Evolutionary conservation across 2,113 vertebrate species (phyloP).

Genomic region (Herpetotheres cachinnans): DNA sequence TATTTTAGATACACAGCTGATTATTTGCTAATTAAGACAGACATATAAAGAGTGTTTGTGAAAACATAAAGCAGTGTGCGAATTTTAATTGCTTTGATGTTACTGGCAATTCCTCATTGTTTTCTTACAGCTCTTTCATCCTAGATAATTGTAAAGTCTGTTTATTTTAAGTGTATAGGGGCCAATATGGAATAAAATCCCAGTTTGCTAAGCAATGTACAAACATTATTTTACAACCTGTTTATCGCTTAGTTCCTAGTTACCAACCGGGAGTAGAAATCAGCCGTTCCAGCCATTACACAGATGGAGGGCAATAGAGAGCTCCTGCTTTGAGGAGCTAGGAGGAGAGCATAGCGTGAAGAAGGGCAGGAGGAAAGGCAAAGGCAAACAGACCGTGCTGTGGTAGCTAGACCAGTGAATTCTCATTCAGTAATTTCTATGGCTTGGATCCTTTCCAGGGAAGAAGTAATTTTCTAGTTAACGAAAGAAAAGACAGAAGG

Average conservation of each 20-base stretch:
- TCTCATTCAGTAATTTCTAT: not conserved
- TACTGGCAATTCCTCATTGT: not conserved
- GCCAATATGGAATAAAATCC: conserved; percentile 5
- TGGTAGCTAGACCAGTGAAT: not conserved
- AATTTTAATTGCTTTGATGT: conserved; percentile 28
- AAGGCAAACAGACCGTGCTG: not conserved
- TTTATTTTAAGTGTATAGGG: conserved; percentile 2
- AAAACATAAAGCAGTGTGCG: not conserved
- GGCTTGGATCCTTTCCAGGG: not conserved
- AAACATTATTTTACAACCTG: conserved; percentile 3
- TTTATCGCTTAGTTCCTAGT: not conserved
- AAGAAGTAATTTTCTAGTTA: not conserved
- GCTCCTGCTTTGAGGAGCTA: not conserved
- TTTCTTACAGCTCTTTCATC: not conserved
- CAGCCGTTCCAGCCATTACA: not conserved
- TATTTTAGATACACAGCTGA: conserved; percentile 9
- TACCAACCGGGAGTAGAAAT: not conserved
- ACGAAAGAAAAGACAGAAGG: not conserved
- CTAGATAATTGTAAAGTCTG: not conserved
- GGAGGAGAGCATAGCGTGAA: accelerated
- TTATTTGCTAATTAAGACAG: conserved; percentile 34
- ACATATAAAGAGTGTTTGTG: not conserved
- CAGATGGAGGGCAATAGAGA: not conserved
- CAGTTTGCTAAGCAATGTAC: not conserved
- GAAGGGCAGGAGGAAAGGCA: not conserved